Evolutionary conservation across 2,113 vertebrate species (phyloP), one percentile per base, ranked within the genome.

Genomic region (Psittacus erithacus): DNA sequence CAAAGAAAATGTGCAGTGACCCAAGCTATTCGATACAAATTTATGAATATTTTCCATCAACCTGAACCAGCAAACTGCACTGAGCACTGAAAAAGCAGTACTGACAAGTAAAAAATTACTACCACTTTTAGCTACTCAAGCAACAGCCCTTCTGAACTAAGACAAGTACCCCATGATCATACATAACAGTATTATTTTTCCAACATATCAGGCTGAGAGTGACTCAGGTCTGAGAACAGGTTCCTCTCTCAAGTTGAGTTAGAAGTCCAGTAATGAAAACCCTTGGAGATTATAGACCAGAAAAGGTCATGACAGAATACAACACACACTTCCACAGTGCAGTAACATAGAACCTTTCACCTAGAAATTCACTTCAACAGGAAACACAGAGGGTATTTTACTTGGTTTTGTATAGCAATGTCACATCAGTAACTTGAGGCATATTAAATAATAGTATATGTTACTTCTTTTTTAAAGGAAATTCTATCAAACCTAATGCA

Each of bases 401-500:
- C 43, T 43, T 39, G 14, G 15, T 69, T 93, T 88, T 76, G 33
- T 68, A 53, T 16, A 85, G 35, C 80, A 57, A 68, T 82, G 87
- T 92, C 71, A 68, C 41, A 39, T 64, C 41, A 57, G 35, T 71
- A 94, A 69, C 23, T 31, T 41, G 28, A 2, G 49, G 27, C 39
- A 47, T 39, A 82, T 25, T 7, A 70, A 93, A 91, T 57, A 78
- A 57, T 75, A 91, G 70, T 43, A 50, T 67, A 35, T 89, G 92
- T 79, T 93, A 92, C 74, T 96, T 77, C 50, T 57, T 93, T 74
- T 82, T 91, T 31, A 79, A 92, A 47, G 85, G 93, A 91, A 91
- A 95, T 77, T 63, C 55, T 78, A 64, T 91, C 60, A 64, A 59
- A 62, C 25, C 19, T 85, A 95, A 93, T 64, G 59, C 41, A 62